Evolutionary conservation across 2,888 invertebrate genomes (phyloP).

Genomic region (Camponotus fellah): DNA sequence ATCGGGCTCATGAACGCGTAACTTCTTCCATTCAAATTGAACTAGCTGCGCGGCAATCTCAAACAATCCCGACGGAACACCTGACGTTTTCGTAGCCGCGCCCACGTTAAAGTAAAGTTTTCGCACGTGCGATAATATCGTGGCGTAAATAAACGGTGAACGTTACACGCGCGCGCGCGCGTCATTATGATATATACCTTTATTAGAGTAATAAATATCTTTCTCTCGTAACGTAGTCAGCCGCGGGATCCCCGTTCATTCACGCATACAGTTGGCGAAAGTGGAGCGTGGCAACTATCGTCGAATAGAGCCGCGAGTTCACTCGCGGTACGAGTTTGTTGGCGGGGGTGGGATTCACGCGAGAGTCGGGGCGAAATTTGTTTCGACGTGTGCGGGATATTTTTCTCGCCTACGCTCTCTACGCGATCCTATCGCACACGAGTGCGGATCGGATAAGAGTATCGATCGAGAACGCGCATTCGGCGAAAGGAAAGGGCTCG

Average conservation of each 20-base stretch:
- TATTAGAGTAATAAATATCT: slow-evolving; percentile 51
- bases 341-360: not conserved
- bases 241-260: slow-evolving; percentile 19
- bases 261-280: not conserved
- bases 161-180: slow-evolving; percentile 26
- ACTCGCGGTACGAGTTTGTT: not conserved
- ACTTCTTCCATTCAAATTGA: slow-evolving; percentile 51
- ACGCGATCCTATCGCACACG: not conserved
- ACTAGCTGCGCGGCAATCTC: slow-evolving; percentile 45
- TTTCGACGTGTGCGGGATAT: slow-evolving; percentile 12
- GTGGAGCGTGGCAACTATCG: slow-evolving; percentile 4
- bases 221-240: slow-evolving; percentile 33
- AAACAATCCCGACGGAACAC: slow-evolving; percentile 45
- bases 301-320: not conserved
- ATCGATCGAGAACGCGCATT: slow-evolving; percentile 21
- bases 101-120: slow-evolving; percentile 37
- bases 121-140: slow-evolving; percentile 37
- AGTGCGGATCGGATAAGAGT: slow-evolving; percentile 26
- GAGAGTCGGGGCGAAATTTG: slow-evolving; percentile 21
- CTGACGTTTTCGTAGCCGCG: slow-evolving; percentile 41
- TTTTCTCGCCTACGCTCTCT: slow-evolving; percentile 1
- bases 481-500: slow-evolving; percentile 18
- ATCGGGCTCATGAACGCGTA: slow-evolving; percentile 37
- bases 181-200: slow-evolving; percentile 46
- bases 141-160: slow-evolving; percentile 47